Evolutionary conservation across 2,797 vertebrate genomes (phyloP), one percentile per base, ranked within the genome.

Genomic region (Remorina albescens): DNA sequence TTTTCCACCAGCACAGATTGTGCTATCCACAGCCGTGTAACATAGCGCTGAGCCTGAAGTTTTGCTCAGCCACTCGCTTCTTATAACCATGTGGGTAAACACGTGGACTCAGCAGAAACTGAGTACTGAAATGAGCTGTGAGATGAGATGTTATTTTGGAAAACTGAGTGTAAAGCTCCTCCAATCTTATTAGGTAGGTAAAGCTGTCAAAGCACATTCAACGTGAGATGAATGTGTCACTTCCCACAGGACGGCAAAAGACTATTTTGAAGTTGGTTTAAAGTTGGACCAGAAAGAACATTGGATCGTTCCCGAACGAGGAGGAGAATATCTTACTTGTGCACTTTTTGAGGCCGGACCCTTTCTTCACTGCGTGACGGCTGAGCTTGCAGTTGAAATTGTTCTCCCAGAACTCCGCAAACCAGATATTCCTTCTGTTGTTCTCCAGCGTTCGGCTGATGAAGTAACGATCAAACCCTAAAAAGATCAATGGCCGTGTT

Each of bases 351-450:
- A 97, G 91, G 55, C 96, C 96, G 32, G 97, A 97, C 71, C 97
- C 98, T 90, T 96, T 98, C 92, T 96, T 98, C 89, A 98, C 94
- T 0, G 97, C 97, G 0, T 98, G 97, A 16, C 98, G 95, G 91
- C 96, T 99, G 87, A 99, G 95, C 89, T 98, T 99, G 95, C 98
- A 99, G 84, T 94, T 97, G 93, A 99, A 99, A 86, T 99, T 99
- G 74, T 99, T 98, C 88, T 99, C 98, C 98, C 98, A 99, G 84
- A 99, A 99, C 90, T 99, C 98, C 0, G 98, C 98, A 67, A 99
- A 99, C 98, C 98, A 99, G 86, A 99, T 98, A 94, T 99, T 99
- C 47, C 98, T 93, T 86, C 98, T 96, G 95, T 99, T 99, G 94
- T 99, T 99, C 90, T 99, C 98, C 93, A 99, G 90, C 0, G 97